Evolutionary conservation across 2,888 invertebrate species (phyloP).

Genomic region (Seladonia tumulorum): DNA sequence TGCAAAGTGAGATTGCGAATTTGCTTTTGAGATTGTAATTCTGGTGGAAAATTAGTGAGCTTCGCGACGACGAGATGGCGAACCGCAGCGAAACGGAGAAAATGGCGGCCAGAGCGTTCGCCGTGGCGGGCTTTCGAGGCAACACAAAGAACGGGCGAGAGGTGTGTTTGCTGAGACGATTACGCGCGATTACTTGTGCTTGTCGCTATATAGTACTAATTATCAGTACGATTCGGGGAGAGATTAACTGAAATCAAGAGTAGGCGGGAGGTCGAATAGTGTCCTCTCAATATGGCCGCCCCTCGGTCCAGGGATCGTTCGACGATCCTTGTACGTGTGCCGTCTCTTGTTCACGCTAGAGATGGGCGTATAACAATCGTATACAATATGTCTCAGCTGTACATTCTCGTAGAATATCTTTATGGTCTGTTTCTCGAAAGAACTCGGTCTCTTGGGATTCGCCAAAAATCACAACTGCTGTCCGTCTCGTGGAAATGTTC

Average conservation of each 20-base stretch:
- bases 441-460: not conserved
- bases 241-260: slow-evolving; percentile 66
- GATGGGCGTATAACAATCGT: slow-evolving; percentile 61
- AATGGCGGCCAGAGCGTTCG: slow-evolving; percentile 26
- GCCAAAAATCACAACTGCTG: not conserved
- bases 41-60: not conserved
- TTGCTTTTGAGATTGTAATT: not conserved
- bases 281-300: slow-evolving; percentile 62
- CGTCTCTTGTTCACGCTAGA: slow-evolving; percentile 62
- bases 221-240: slow-evolving; percentile 48
- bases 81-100: not conserved
- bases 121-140: slow-evolving; percentile 13
- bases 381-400: slow-evolving; percentile 50
- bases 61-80: not conserved
- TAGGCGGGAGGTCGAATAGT: slow-evolving; percentile 55
- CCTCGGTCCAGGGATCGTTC: slow-evolving; percentile 64
- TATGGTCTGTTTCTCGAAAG: slow-evolving; percentile 10
- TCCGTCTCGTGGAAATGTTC: not conserved
- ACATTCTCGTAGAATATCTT: slow-evolving; percentile 32
- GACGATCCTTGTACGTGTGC: slow-evolving; percentile 65
- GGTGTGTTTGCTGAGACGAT: slow-evolving; percentile 25
- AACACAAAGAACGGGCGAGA: not conserved
- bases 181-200: slow-evolving; percentile 47
- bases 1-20: not conserved
- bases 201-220: slow-evolving; percentile 23